Conservation (phyloP, 1,140 invertebrate genomes). For the Heliothis virescens region DNA sequence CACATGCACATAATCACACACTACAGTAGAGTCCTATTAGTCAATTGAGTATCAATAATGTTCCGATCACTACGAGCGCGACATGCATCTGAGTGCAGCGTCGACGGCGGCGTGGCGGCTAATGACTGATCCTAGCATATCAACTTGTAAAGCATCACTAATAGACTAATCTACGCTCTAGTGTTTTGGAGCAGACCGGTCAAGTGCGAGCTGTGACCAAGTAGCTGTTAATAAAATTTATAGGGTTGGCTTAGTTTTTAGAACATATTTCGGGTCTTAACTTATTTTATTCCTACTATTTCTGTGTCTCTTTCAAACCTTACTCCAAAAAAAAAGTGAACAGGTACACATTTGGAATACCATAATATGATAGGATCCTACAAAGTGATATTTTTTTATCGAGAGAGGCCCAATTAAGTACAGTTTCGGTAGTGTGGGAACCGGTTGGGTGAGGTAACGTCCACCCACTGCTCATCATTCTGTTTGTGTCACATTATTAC, state of each 20-base stretch:
- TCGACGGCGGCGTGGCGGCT: background rate
- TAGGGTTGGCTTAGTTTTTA: too few species aligned
- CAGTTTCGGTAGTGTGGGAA: background rate
- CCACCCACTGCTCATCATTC: background rate
- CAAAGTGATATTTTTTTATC: background rate
- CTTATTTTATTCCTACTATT: too few species aligned
- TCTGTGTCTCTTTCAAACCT: too few species aligned
- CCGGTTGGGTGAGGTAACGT: conserved; percentile 32
- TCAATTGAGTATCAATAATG: background rate
- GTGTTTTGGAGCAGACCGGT: background rate
- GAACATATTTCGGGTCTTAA: background rate
- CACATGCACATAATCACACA: background rate
- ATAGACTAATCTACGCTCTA: background rate
- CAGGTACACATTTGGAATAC: too few species aligned
- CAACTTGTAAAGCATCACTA: background rate
- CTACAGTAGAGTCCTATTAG: background rate
- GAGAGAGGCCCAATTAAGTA: background rate
- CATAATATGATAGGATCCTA: too few species aligned
- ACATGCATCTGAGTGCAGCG: conserved; percentile 1
- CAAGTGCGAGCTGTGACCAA: background rate
- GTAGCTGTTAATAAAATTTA: too few species aligned
- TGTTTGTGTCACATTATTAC: too few species aligned
- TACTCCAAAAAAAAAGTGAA: too few species aligned
- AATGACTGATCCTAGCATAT: background rate
- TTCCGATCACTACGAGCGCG: too few species aligned